Percentiles rank a stretch among this genome's conserved stretches.
Evolutionary conservation across 1,140 invertebrate genomes (phyloP).

Genomic region (Prorops nasuta): DNA sequence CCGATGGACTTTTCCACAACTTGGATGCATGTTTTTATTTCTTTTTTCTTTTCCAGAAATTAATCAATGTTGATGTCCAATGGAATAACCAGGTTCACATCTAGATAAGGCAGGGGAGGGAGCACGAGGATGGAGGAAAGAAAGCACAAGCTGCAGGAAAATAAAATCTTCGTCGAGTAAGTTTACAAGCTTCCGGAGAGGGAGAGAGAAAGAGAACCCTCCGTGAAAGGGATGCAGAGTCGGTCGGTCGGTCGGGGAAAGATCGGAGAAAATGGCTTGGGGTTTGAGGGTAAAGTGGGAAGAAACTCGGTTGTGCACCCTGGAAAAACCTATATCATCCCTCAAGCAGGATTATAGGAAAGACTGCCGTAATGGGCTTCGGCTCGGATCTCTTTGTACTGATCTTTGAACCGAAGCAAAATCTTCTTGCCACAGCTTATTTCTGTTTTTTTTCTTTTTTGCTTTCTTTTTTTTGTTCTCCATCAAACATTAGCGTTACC

Average conservation of each 20-base stretch:
- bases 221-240: neutral
- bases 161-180: neutral
- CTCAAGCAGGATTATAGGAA: conserved; percentile 16
- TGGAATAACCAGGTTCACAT: too few relatives aligned
- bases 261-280: neutral
- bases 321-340: conserved; percentile 17
- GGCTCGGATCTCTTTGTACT: neutral
- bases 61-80: too few relatives aligned
- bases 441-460: too few relatives aligned
- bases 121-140: neutral
- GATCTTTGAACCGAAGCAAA: too few relatives aligned
- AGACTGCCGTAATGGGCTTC: conserved; percentile 6
- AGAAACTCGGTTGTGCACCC: conserved; percentile 1
- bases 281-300: neutral
- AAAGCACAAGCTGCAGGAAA: neutral
- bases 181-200: neutral
- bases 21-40: too few relatives aligned
- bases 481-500: neutral
- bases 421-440: too few relatives aligned
- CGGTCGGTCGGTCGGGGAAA: neutral
- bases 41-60: too few relatives aligned
- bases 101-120: too few relatives aligned
- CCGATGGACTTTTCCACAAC: too few relatives aligned
- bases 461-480: neutral
- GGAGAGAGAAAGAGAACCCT: neutral